Base-by-base conservation (phyloP, 1,140 invertebrate genomes). In the Hycleus cichorii region DNA sequence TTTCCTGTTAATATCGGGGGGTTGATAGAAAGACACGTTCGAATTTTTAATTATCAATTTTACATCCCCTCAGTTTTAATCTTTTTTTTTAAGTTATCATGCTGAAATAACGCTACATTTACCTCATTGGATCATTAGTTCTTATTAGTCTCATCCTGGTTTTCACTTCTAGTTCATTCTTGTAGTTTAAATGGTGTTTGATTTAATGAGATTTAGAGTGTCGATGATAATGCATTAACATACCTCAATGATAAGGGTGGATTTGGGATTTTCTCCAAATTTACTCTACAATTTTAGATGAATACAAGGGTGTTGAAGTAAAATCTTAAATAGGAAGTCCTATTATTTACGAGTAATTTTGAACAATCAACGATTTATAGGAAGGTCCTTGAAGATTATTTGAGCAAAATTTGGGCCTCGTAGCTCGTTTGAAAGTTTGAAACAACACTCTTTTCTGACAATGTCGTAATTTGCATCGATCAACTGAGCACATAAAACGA, bases 81-180 rank as follows among this genome's bases (percentile, higher is more conserved):
- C 39, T 32, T 32, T 32, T 18, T 18, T 18, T 18, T 18, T 18
- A 18, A 18, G 32, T 32, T 32, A 32, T 32, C 32, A 7, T 32
- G 32, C 32, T 32, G 32, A 39, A 39, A 26, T 49, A 49, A 49
- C 42, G 50, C 42, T 53, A 53, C 50, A 53, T 53, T 53, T 53
- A 53, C 42, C 49, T 45, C 48, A 49, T 49, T 52, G 49, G 49
- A 52, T 42, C 50, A 52, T 45, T 52, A 52, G 50, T 49, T 49
- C 25, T 49, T 49, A 49, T 49, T 49, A 49, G 48, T 49, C 39
- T 27, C n/a, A 26, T 47, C 32, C 46, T 38, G 39, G 50, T 32
- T 53, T 45, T 53, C 24, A 46, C 46, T 32, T 53, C 24, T 46
- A 53, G 51, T 11, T 53, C 7, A 18, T 53, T 26, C 8, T 18